phyloP scores from a whole-genome alignment of 2,113 vertebrate genomes.

The Urocynchramus pylzowi region DNA sequence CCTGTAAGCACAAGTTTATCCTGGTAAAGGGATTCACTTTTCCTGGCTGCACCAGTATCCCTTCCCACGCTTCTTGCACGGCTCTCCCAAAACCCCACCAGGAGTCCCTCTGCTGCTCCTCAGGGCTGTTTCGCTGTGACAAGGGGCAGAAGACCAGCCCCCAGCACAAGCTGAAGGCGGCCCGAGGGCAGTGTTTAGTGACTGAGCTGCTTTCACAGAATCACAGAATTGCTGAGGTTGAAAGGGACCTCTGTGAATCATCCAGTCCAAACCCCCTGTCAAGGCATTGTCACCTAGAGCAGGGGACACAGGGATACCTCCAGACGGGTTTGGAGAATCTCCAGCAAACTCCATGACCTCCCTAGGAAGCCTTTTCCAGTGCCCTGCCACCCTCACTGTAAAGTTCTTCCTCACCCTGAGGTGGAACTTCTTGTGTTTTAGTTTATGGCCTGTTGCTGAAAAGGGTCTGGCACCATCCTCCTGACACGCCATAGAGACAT shows the following conservation, averaged over 20 bases:
- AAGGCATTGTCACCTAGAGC: neutral
- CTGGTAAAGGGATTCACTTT: neutral
- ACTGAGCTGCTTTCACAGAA: neutral
- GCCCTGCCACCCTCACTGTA: neutral
- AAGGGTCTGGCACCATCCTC: neutral
- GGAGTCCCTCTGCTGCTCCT: neutral
- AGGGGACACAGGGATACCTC: neutral
- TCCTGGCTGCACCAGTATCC: neutral
- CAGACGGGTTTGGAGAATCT: neutral
- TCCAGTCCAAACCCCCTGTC: neutral
- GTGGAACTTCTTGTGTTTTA: neutral
- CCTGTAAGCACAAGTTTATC: slow-evolving; percentile 2
- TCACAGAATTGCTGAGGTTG: neutral
- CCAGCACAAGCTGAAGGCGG: neutral
- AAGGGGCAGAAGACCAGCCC: rapidly evolving
- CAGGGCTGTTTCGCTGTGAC: too few species aligned
- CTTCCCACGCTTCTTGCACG: neutral
- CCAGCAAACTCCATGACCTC: neutral
- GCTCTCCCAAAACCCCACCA: neutral
- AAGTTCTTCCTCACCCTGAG: neutral
- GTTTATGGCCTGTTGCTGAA: neutral
- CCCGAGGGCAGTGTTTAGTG: neutral
- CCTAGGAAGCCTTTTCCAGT: neutral
- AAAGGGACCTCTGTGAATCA: neutral
- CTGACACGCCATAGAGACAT: neutral